Evolutionary conservation across 2,113 vertebrate genomes (phyloP).

Genomic region (Vicugna pacos): DNA sequence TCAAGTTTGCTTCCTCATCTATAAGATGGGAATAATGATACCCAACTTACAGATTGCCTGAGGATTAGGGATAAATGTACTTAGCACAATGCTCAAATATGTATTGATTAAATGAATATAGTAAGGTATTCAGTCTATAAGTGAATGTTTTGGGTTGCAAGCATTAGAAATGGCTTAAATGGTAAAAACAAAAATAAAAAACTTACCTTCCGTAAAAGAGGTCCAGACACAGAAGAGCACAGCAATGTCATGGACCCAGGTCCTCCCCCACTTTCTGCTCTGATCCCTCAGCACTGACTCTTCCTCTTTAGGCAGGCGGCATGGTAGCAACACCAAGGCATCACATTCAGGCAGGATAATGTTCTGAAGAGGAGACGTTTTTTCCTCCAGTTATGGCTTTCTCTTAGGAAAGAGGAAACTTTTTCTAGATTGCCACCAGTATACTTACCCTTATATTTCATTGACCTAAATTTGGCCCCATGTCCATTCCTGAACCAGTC

Average conservation of each 20-base stretch:
- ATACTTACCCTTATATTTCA: not conserved
- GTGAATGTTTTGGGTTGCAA: not conserved
- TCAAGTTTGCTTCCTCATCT: slow-evolving; percentile 8
- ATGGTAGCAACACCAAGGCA: not conserved
- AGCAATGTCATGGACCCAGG: not conserved
- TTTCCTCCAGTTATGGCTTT: not conserved
- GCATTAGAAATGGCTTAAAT: not conserved
- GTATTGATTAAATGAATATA: not conserved
- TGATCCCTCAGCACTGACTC: not conserved
- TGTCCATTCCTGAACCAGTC: not conserved
- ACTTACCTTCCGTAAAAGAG: not conserved
- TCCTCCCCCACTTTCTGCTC: not conserved
- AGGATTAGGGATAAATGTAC: not conserved
- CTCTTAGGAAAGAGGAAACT: not conserved
- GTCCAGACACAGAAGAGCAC: not conserved
- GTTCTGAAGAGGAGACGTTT: not conserved
- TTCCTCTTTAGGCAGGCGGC: not conserved
- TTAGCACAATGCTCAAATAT: not conserved
- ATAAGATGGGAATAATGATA: not conserved
- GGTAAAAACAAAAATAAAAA: not conserved
- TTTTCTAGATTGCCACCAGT: not conserved
- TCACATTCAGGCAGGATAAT: not conserved
- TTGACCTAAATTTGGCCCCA: slow-evolving; percentile 16
- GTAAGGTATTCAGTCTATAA: not conserved
- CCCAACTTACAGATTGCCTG: not conserved